These are phyloP conservation scores for Nibea coibor DNA, from an alignment of 2,113 vertebrate genomes.

Conservation along the genomic window DNA sequence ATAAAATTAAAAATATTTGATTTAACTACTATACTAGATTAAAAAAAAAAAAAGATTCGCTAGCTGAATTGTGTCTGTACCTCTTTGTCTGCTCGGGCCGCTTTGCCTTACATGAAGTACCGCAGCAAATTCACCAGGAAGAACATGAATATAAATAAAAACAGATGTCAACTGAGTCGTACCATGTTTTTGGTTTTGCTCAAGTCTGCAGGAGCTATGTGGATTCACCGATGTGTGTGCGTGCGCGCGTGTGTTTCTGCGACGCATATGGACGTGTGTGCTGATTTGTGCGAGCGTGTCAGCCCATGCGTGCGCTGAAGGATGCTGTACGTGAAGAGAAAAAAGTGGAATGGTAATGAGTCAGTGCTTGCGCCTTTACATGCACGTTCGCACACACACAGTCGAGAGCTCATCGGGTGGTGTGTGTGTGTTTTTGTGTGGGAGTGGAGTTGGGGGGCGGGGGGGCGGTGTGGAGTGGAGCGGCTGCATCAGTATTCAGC, in stretches of 20 bases:
- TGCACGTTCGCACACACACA: slow-evolving; percentile 22
- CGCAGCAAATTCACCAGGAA: slow-evolving; percentile 30
- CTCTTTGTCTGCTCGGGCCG: background rate
- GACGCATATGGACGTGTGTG: slow-evolving; percentile 17
- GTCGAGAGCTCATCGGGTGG: slow-evolving; percentile 9
- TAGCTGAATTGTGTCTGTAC: background rate
- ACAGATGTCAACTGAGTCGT: slow-evolving; percentile 35
- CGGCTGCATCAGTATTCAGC: slow-evolving; percentile 78
- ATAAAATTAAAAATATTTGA: background rate
- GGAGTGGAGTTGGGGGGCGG: slow-evolving; percentile 22
- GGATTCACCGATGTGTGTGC: background rate
- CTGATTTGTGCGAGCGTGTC: background rate
- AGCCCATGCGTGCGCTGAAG: background rate
- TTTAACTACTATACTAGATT: too few species aligned
- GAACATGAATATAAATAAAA: slow-evolving; percentile 52
- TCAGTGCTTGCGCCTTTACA: slow-evolving; percentile 32
- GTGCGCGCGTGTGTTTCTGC: background rate
- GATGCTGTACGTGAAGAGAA: slow-evolving; percentile 9
- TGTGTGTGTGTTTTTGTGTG: slow-evolving; percentile 40
- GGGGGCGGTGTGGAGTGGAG: slow-evolving; percentile 29
- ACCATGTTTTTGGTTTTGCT: slow-evolving; percentile 32
- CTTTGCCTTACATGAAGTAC: slow-evolving; percentile 13
- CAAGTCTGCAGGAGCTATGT: slow-evolving; percentile 14
- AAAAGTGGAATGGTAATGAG: slow-evolving; percentile 40
- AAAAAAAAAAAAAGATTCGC: background rate